Evolutionary conservation across 2,888 invertebrate genomes (phyloP).

Genomic region (Cheilosia grossa): DNA sequence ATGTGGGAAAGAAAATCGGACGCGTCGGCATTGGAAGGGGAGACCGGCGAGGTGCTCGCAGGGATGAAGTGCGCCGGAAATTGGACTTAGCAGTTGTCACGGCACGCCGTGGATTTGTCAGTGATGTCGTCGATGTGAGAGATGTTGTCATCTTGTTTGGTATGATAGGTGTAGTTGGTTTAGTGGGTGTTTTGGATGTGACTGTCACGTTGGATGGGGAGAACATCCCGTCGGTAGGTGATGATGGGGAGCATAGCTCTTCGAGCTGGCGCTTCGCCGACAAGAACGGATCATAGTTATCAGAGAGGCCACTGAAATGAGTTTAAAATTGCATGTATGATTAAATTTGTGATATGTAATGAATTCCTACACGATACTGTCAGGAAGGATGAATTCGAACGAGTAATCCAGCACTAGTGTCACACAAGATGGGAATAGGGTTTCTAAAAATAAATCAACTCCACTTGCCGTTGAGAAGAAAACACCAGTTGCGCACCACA

Average conservation of each 20-base stretch:
- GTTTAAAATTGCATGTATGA: conserved; percentile 18
- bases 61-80: conserved; percentile 82
- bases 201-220: conserved; percentile 41
- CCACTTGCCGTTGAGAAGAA: neutral
- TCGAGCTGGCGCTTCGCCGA: conserved; percentile 92
- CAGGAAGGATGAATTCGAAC: conserved; percentile 26
- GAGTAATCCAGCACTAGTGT: conserved; percentile 16
- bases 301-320: conserved; percentile 78
- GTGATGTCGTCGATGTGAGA: conserved; percentile 77
- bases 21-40: conserved; percentile 79
- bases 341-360: conserved; percentile 1
- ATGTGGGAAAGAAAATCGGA: conserved; percentile 77
- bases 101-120: conserved; percentile 75
- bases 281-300: conserved; percentile 89
- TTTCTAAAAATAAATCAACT: neutral
- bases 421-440: neutral
- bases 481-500: neutral
- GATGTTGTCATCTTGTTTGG: conserved; percentile 78
- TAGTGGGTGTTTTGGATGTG: conserved; percentile 77
- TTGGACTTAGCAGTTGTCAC: conserved; percentile 77
- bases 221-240: conserved; percentile 81
- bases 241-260: conserved; percentile 89
- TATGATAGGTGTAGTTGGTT: conserved; percentile 76
- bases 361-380: conserved; percentile 64
- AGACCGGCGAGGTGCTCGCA: conserved; percentile 81